phyloP scores from a whole-genome alignment of 2,888 invertebrate species.

The Lasioglossum leucozonium region DNA sequence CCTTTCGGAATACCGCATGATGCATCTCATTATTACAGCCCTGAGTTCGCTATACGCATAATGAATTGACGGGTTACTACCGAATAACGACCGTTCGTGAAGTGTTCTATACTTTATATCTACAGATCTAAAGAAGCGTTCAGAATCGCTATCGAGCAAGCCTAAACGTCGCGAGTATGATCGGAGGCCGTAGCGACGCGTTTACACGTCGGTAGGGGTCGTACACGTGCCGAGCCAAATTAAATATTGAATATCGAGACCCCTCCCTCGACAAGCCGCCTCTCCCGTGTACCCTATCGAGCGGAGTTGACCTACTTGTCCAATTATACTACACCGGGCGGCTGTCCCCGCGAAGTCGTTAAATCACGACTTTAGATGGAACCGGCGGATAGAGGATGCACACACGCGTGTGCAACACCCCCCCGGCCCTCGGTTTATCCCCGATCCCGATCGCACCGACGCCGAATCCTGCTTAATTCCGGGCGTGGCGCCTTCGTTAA shows the following conservation, averaged over 20 bases:
- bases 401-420: background rate
- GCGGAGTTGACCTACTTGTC: slow-evolving; percentile 66
- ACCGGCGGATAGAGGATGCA: background rate
- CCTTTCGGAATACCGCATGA: too few relatives aligned
- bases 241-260: slow-evolving; percentile 78
- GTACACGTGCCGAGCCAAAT: slow-evolving; percentile 70
- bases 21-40: too few relatives aligned
- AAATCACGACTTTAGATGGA: slow-evolving; percentile 53
- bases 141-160: background rate
- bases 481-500: slow-evolving; percentile 1
- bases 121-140: too few relatives aligned
- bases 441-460: background rate
- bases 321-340: slow-evolving; percentile 53
- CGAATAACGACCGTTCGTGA: too few relatives aligned
- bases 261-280: slow-evolving; percentile 22
- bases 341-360: slow-evolving; percentile 50
- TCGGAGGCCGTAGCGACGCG: slow-evolving; percentile 8
- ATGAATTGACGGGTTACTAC: too few relatives aligned
- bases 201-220: slow-evolving; percentile 25
- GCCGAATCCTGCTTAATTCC: slow-evolving; percentile 5
- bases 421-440: background rate
- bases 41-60: too few relatives aligned
- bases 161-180: background rate
- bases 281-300: slow-evolving; percentile 34
- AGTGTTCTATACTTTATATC: too few relatives aligned